Percentiles rank a stretch among this genome's conserved stretches.
phyloP scores from a whole-genome alignment of 2,888 invertebrate species.

The Rhagium mordax region DNA sequence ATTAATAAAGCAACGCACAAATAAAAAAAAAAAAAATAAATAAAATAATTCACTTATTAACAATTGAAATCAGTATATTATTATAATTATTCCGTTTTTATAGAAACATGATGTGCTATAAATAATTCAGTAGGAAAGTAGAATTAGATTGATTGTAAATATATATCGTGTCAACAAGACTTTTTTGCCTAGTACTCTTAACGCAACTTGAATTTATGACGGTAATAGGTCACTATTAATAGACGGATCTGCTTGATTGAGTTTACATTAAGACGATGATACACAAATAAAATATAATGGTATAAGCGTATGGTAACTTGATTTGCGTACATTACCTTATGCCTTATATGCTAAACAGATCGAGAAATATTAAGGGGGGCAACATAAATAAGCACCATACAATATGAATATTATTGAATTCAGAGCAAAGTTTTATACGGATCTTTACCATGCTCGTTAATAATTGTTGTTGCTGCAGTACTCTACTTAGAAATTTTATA shows the following conservation, averaged over 20 bases:
- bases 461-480: background rate
- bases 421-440: background rate
- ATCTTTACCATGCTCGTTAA: background rate
- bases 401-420: background rate
- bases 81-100: too few species aligned
- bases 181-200: background rate
- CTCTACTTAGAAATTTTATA: background rate
- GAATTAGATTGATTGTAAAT: background rate
- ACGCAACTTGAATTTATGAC: background rate
- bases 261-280: slow-evolving; percentile 4
- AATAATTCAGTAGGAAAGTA: too few species aligned
- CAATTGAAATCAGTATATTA: too few species aligned
- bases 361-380: slow-evolving; percentile 7
- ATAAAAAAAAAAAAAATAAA: too few species aligned
- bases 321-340: background rate
- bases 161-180: background rate
- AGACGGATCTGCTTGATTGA: slow-evolving; percentile 6
- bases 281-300: slow-evolving; percentile 1
- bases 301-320: background rate
- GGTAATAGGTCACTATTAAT: slow-evolving; percentile 28
- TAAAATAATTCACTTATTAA: too few species aligned
- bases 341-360: slow-evolving; percentile 19
- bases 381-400: background rate
- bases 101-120: too few species aligned
- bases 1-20: too few species aligned